Base-by-base conservation (phyloP, 2,797 vertebrate genomes). In the Chelonia mydas region DNA sequence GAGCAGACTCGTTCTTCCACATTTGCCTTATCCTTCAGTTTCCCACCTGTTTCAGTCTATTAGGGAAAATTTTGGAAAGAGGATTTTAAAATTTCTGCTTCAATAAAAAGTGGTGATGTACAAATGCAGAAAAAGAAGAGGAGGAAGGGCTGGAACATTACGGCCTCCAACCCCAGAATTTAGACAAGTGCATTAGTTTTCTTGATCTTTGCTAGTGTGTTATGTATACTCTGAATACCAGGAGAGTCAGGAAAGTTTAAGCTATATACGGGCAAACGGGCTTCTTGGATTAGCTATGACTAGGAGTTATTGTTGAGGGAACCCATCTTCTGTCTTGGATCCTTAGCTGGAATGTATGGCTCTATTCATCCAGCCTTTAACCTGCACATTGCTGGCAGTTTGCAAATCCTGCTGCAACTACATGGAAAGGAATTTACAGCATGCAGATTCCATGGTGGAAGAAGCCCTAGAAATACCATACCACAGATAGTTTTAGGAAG, bases 211-310 rank as follows among this genome's bases (percentile, higher is more conserved):
- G n/a, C 8, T 65, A 65, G 33, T 1, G 2, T 10, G 61, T n/a
- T n/a, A 19, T 65, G 17, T n/a, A 65, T n/a, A 65, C 76, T 93
- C 3, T 88, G 23, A 89, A 81, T 88, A 80, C 21, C 19, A 4
- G 23, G 11, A 74, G 37, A 74, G 37, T 41, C 72, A 13, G 72
- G 37, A 41, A 76, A 45, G 72, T 41, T 25, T 41, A 76, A 27
- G 80, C 89, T 54, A 11, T 51, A 89, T 9, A 1, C 5, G 45
- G 49, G 33, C 1, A 88, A 90, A 89, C 0, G 90, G 7, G 1
- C 5, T 92, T 2, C 1, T 23, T 89, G n/a, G 2, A 76, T 84
- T 84, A 78, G 7, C 4, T 5, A 55, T 86, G 74, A 47, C 19
- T 21, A 59, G 2, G 5, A 88, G 33, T 41, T 87, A 93, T 86